Base-by-base conservation (phyloP, 2,797 vertebrate species). In the Macrochelys suwanniensis region DNA sequence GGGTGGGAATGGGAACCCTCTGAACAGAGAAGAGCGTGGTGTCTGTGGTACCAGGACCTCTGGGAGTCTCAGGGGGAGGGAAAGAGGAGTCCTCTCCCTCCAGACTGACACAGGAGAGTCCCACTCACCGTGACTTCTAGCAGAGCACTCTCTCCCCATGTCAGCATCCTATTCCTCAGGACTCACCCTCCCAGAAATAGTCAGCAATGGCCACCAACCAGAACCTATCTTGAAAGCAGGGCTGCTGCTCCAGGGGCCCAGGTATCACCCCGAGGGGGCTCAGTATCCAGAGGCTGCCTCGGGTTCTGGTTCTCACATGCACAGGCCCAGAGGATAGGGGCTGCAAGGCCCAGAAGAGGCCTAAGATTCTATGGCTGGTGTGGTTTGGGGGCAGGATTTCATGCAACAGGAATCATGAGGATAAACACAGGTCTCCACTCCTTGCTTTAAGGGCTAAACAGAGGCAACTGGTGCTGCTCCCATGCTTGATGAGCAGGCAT, bases 361-460 rank as follows among this genome's bases (percentile, higher is more conserved):
- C 6, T 56, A 10, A 21, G 54, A 56, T 9, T 74, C 1, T 15
- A 28, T 49, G 91, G 54, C 6, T 10, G 85, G 78, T n/a, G 19
- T 85, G 80, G 65, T 59, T 49, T 82, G 54, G 0, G 0, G 86
- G 45, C 91, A 94, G 51, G 76, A 6, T 80, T 93, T 92, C 51
- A 80, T 0, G 1, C 0, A 0, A 19, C 6, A 37, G 15, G 17
- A 28, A 45, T 10, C n/a, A 26, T 7, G 26, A 77, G 26, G 74
- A 7, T 49, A 23, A 16, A 77, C 45, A 16, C 45, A 68, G 4
- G 13, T 47, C 42, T 7, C 71, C 11, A 26, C 11, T 76, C 42
- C 71, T 11, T 3, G 42, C 71, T 76, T 45, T 47, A 28, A 76
- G 12, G 71, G 25, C 25, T 45, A 9, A 42, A 45, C 42, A 91